Conservation (phyloP, 2,113 vertebrate species). For the Scalopus aquaticus region DNA sequence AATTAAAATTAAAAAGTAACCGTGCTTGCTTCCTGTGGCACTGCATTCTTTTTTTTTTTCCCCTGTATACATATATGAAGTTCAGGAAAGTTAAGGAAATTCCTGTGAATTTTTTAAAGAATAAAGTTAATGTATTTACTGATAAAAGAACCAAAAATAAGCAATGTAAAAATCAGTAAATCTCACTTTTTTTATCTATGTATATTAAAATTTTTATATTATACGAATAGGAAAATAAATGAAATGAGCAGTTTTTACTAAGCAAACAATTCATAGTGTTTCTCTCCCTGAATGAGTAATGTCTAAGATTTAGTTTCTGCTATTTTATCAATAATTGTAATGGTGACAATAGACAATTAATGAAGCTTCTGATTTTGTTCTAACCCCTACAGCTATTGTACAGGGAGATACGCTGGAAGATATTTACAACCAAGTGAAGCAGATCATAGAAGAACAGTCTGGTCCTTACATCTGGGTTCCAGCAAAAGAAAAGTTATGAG, state of each 20-base stretch:
- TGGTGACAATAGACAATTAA: not conserved
- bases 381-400: constrained; percentile 91
- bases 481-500: constrained; percentile 99
- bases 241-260: not conserved
- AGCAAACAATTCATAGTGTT: not conserved
- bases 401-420: constrained; percentile 98
- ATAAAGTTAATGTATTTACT: not conserved
- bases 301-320: not conserved
- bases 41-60: not conserved
- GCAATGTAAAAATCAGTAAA: not conserved
- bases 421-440: constrained; percentile 98
- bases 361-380: constrained; percentile 69
- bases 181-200: not conserved
- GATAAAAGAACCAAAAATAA: not conserved
- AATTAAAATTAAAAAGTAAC: not conserved
- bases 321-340: not conserved
- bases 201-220: not conserved
- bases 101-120: not conserved
- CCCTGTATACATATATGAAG: not conserved
- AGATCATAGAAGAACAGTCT: constrained; percentile 98
- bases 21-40: not conserved
- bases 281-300: constrained; percentile 3
- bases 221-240: not conserved
- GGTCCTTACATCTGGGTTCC: constrained; percentile 97
- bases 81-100: constrained; percentile 13